phyloP scores from a whole-genome alignment of 2,113 vertebrate species.

The Otolemur garnettii region DNA sequence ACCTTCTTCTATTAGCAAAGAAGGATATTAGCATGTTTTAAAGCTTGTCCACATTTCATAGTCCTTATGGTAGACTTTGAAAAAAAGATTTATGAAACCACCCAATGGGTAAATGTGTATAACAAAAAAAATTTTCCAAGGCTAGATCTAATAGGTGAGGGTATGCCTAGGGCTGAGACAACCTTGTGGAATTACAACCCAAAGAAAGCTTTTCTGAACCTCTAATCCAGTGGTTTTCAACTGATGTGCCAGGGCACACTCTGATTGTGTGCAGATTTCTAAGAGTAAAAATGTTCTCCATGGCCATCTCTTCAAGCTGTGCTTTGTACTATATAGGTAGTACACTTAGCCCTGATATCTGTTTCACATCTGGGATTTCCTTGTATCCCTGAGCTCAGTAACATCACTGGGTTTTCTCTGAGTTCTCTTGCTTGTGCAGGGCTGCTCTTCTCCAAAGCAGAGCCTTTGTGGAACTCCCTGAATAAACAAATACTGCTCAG shows the following conservation, averaged over 20 bases:
- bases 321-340: background rate
- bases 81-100: background rate
- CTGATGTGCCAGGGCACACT: background rate
- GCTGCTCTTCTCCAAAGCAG: background rate
- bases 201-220: too few relatives aligned
- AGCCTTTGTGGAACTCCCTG: background rate
- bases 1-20: background rate
- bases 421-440: background rate
- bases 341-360: background rate
- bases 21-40: background rate
- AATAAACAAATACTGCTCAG: background rate
- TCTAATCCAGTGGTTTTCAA: too few relatives aligned
- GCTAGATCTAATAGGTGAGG: too few relatives aligned
- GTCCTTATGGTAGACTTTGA: slow-evolving; percentile 32
- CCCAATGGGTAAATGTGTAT: too few relatives aligned
- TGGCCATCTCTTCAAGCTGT: background rate
- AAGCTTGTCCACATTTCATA: background rate
- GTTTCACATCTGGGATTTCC: background rate
- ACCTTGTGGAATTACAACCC: too few relatives aligned
- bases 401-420: background rate
- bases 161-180: too few relatives aligned
- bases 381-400: background rate
- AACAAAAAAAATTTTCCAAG: too few relatives aligned
- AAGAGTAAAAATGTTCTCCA: background rate
- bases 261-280: background rate